These are phyloP conservation scores for Acronicta leporina DNA, from an alignment of 2,888 invertebrate species.

Conservation along the genomic window DNA sequence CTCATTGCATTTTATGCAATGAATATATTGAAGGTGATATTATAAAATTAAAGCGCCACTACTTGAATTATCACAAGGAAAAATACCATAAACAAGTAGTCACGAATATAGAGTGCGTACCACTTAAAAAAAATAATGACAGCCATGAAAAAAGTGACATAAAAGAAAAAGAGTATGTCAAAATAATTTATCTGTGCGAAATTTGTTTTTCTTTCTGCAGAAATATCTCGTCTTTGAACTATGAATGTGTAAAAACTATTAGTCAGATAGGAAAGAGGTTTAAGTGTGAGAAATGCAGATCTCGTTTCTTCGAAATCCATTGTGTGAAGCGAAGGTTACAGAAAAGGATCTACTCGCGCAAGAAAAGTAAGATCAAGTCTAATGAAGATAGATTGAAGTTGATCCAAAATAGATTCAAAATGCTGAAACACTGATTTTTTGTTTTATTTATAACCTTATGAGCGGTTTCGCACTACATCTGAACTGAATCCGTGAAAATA, in stretches of 20 bases:
- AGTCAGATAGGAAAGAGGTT: slow-evolving; percentile 49
- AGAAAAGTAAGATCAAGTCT: slow-evolving; percentile 28
- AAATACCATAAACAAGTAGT: background rate
- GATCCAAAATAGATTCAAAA: slow-evolving; percentile 65
- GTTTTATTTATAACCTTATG: slow-evolving; percentile 43
- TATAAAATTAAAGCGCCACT: slow-evolving; percentile 34
- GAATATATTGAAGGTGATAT: slow-evolving; percentile 54
- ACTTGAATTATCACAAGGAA: slow-evolving; percentile 8
- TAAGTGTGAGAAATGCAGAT: slow-evolving; percentile 57
- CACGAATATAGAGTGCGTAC: background rate
- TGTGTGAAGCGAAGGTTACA: slow-evolving; percentile 35
- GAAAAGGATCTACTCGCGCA: background rate
- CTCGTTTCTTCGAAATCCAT: slow-evolving; percentile 61
- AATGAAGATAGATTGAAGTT: slow-evolving; percentile 64
- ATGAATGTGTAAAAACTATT: slow-evolving; percentile 43
- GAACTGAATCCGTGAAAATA: no score
- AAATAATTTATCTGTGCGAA: slow-evolving; percentile 56
- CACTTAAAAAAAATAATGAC: slow-evolving; percentile 8
- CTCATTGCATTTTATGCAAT: slow-evolving; percentile 62
- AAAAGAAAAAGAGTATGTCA: background rate
- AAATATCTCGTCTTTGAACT: slow-evolving; percentile 39
- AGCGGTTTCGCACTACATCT: no score
- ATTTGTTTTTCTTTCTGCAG: slow-evolving; percentile 62
- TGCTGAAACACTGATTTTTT: slow-evolving; percentile 58
- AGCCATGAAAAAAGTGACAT: background rate